These are phyloP conservation scores for Temnopleurus reevesii DNA, from an alignment of 53 echinoderm and acorn worm genomes.

Conservation along the genomic window DNA sequence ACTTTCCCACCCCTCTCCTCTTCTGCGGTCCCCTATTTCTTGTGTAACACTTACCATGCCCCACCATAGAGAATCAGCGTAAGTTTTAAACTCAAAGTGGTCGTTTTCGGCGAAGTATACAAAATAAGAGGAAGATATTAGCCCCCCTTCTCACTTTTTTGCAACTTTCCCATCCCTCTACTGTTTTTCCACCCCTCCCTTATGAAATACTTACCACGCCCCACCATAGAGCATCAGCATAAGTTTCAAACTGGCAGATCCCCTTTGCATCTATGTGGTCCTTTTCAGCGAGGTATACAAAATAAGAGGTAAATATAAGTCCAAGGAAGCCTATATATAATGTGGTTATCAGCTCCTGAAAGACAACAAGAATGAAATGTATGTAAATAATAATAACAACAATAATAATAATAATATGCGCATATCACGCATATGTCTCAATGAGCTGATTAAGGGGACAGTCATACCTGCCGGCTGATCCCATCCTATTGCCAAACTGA, in stretches of 20 bases:
- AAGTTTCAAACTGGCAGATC: conserved; percentile 75
- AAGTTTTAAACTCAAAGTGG: conserved; percentile 80
- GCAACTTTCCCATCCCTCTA: too few relatives aligned
- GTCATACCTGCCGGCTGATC: too few relatives aligned
- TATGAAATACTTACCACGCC: conserved; percentile 99
- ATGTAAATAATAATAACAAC: too few relatives aligned
- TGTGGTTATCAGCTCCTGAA: conserved; percentile 97
- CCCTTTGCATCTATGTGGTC: conserved; percentile 69
- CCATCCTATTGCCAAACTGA: too few relatives aligned
- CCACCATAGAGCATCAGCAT: conserved; percentile 99
- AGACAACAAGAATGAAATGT: neutral
- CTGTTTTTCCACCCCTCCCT: too few relatives aligned
- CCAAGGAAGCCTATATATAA: conserved; percentile 96
- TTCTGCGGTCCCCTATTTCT: too few relatives aligned
- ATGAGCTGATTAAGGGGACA: too few relatives aligned
- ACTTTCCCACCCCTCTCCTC: too few relatives aligned
- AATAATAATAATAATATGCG: too few relatives aligned
- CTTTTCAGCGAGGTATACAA: conserved; percentile 94
- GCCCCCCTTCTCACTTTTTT: too few relatives aligned
- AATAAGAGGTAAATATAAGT: conserved; percentile 96
- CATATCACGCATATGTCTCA: too few relatives aligned
- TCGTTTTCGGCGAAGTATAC: conserved; percentile 93
- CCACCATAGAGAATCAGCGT: conserved; percentile 99
- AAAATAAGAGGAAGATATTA: too few relatives aligned
- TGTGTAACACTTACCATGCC: conserved; percentile 99